Base-by-base conservation (phyloP, 2,888 invertebrate species). In the Deilephila porcellus region DNA sequence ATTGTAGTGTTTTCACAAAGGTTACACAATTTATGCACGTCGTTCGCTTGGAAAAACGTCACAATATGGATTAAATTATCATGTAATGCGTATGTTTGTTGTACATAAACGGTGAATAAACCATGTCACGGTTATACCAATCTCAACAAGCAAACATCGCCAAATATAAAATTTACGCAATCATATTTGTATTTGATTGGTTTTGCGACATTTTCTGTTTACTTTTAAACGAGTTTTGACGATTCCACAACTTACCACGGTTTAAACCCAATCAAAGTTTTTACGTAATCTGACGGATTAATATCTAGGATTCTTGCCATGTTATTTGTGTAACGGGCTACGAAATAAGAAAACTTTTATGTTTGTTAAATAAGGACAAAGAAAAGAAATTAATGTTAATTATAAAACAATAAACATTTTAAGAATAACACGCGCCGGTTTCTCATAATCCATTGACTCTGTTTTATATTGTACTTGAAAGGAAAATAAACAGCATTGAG, bases 231-330 rank as follows among this genome's bases (percentile, higher is more conserved):
- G 92, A 93, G 92, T 93, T 94, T 89, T 86, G 87, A 86, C 86
- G 89, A 86, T 86, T 89, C 80, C 83, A 77, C 84, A 82, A 86
- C 87, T 89, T 86, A 83, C 86, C 88, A 82, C 89, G 89, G 89
- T 93, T 91, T 89, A 87, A 91, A 94, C 91, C 90, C 93, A 94
- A 94, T 94, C 91, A 93, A 94, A 94, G 91, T 93, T 94, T 89
- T 90, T 89, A 84, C 81, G 83, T 85, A 67, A 73, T 53, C 86
- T 85, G 82, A 80, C 82, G 80, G 34, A 63, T 63, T 63, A n/a
- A 63, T 37, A 63, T 29, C 37, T n/a, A 56, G 56, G 5, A 56
- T n/a, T 56, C 14, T n/a, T n/a, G 19, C 56, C 5, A 56, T 19
- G 17, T 56, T n/a, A 19, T 56, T 56, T 56, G 53, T 19, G 56